Base-by-base conservation (phyloP, 2,113 vertebrate species). In the Mesocricetus auratus region DNA sequence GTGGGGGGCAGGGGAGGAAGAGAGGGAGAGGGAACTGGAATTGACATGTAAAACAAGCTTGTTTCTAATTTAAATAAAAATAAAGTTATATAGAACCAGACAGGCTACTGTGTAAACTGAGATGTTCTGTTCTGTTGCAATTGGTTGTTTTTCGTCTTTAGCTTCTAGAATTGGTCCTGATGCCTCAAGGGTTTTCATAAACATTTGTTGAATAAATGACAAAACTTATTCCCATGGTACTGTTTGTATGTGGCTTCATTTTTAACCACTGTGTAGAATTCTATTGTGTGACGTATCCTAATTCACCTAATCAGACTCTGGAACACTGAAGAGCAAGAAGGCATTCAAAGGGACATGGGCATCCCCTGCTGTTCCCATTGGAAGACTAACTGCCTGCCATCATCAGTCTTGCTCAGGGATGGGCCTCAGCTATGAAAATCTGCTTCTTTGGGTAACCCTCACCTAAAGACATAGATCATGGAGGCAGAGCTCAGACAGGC, bases 171-270 rank as follows among this genome's bases (percentile, higher is more conserved):
- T 13, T 89, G 7, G 66, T 6, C 21, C 86, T 89, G 83, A 1
- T 36, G 82, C n/a, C 33, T 77, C 58, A 24, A 39, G 69, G 71
- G 26, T 86, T 93, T 85, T 93, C 60, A 81, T 73, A 86, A 82
- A 47, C 89, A 86, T 64, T 89, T 71, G 39, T 36, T 82, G 58
- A 78, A 60, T 91, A 95, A 82, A 77, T 89, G 50, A 85, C 7
- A 58, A 58, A 94, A 71, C n/a, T 24, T 45, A 60, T 85, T 95
- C 69, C 56, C 16, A 60, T 21, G 5, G 47, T 29, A 56, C 47
- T 66, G 39, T 73, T 85, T 83, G 66, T 79, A 26, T 69, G 24
- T n/a, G 71, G 8, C 17, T 22, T 68, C 74, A 22, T 88, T 94
- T 85, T 89, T 78, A 77, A 58, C 11, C 45, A 24, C 16, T 31